Base-by-base conservation (phyloP, 2,113 vertebrate species). In the Astur gentilis region DNA sequence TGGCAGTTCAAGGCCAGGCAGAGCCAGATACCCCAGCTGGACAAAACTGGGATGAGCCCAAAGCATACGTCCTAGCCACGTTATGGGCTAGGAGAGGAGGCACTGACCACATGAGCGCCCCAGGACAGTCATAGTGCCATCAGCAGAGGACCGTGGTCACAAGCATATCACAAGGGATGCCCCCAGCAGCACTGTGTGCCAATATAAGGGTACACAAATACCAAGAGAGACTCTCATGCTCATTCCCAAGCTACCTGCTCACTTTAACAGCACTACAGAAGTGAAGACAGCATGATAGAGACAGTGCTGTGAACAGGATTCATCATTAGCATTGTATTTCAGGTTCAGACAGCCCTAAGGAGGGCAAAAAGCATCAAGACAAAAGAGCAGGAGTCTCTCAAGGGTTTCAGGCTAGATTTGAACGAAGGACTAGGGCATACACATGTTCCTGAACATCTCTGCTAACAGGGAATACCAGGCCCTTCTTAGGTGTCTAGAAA, bases 51-150 rank as follows among this genome's bases (percentile, higher is more conserved):
- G 34, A 60, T 13, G 19, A 36, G n/a, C 12, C 45, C 47, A 26
- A 34, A 40, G 21, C 7, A 0, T 12, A 12, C 7, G 3, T 47
- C 42, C 73, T 60, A 10, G 4, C 40, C 3, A 5, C 2, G 3
- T 17, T 29, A 6, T 1, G 10, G 26, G 44, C 34, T 16, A 22
- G 72, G 72, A 22, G 42, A 47, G 57, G 34, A 21, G 36, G 32
- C 44, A 16, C 42, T 12, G 32, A 16, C 50, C 50, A 25, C 17
- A 0, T 18, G 52, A 16, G 2, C 1, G 6, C 32, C 32, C 55
- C 17, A 9, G 42, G 32, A 29, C 3, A 2, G 55, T 17, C 42
- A 13, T 16, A 21, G 42, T 16, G 32, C 13, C 26, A 11, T 23
- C 42, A 47, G 32, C 34, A 36, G 25, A 47, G 55, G 34, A 27